These are phyloP conservation scores for Actenoides hombroni DNA, from an alignment of 2,113 vertebrate genomes.

Conservation along the genomic window DNA sequence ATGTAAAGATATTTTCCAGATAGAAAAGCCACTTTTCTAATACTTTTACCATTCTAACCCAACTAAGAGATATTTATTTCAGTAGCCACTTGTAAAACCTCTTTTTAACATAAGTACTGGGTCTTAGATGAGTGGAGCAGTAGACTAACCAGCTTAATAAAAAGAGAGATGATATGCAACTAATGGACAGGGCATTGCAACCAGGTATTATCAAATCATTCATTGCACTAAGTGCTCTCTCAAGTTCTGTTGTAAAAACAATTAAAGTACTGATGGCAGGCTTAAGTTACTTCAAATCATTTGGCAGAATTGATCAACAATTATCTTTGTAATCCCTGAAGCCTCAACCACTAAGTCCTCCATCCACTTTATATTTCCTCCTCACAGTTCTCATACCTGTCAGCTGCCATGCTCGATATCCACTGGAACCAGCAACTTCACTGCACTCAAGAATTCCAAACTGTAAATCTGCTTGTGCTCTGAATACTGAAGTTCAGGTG, in stretches of 20 bases:
- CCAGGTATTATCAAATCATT: slow-evolving; percentile 74
- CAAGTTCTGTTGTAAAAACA: slow-evolving; percentile 78
- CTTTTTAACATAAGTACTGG: slow-evolving; percentile 60
- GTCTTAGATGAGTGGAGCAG: slow-evolving; percentile 60
- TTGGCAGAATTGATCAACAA: slow-evolving; percentile 81
- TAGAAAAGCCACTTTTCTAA: not conserved
- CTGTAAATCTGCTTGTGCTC: not conserved
- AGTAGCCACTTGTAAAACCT: slow-evolving; percentile 37
- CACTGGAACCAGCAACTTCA: slow-evolving; percentile 48
- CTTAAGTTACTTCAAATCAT: slow-evolving; percentile 79
- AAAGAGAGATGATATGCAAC: slow-evolving; percentile 67
- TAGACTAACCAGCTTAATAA: slow-evolving; percentile 73
- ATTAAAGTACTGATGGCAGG: slow-evolving; percentile 79
- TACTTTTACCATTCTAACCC: not conserved
- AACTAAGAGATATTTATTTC: not conserved
- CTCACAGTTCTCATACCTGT: slow-evolving; percentile 59
- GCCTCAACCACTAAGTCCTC: slow-evolving; percentile 65
- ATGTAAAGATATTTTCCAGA: not conserved
- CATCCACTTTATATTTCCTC: slow-evolving; percentile 74
- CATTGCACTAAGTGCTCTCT: slow-evolving; percentile 72
- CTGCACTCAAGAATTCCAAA: slow-evolving; percentile 41
- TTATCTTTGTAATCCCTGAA: slow-evolving; percentile 80
- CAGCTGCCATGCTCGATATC: slow-evolving; percentile 58
- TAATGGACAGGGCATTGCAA: slow-evolving; percentile 66
- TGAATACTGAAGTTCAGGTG: not conserved